Base-by-base conservation (phyloP, 2,888 invertebrate genomes). In the Microdon myrmicae region DNA sequence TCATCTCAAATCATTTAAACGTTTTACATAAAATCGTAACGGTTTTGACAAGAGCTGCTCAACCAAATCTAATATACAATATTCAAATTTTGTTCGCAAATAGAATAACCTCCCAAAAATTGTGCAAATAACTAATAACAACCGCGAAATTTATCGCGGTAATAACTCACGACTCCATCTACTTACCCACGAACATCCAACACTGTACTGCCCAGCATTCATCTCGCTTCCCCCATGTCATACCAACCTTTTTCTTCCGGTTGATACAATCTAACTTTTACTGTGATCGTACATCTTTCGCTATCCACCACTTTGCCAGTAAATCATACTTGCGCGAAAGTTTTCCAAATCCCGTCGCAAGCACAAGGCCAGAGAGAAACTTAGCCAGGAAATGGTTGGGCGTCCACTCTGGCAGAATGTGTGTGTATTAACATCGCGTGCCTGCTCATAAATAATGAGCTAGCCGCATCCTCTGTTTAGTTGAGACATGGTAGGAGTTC, bases 261-360 rank as follows among this genome's bases (percentile, higher is more conserved):
- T n/a, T 43, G 22, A 29, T 35, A 34, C 23, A 31, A 13, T 53
- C 44, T 39, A 51, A 45, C 28, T 32, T 19, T 14, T 12, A n/a
- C 22, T 23, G 29, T 22, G 44, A 43, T 41, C 38, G 51, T 53
- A 58, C 43, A 48, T 47, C 43, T 41, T 39, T 37, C 41, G 41
- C 32, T 32, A 28, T 34, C 25, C 38, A 38, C 28, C 28, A 35
- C 20, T 17, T 16, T 19, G 37, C 17, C 37, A 31, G 58, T 64
- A 58, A 58, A 64, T 64, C 64, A 64, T 53, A 51, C 47, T 58
- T 64, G 51, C 58, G 47, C 64, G 58, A 64, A 64, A 58, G 64
- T 64, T 64, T 64, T 53, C 41, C n/a, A n/a, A 35, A 43, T 31
- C 28, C 51, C 37, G 44, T 49, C 56, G 44, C 29, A 12, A 12